Percentiles rank a stretch among this genome's conserved stretches.
Evolutionary conservation across 2,888 invertebrate genomes (phyloP).

Genomic region (Amphipoea oculea): DNA sequence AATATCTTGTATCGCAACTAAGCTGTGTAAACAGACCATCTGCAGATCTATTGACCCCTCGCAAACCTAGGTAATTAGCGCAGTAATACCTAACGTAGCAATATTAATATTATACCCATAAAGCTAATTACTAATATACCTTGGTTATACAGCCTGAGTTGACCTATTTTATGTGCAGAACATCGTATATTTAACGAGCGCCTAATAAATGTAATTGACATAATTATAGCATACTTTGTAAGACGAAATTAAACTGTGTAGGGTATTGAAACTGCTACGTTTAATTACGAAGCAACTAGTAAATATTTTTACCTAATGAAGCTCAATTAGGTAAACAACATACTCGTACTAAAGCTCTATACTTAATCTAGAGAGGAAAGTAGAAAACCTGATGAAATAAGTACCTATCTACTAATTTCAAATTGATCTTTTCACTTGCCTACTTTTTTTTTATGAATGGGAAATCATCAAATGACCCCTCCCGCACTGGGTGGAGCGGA

Average conservation of each 20-base stretch:
- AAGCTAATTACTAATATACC: slow-evolving; percentile 26
- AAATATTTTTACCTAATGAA: not conserved
- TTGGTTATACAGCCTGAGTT: not conserved
- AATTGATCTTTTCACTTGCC: not conserved
- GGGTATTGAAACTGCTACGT: slow-evolving; percentile 3
- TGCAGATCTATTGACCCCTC: slow-evolving; percentile 7
- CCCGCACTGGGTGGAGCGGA: too few species aligned
- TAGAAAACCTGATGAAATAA: not conserved
- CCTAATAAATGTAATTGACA: slow-evolving; percentile 38
- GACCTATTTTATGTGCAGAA: slow-evolving; percentile 20
- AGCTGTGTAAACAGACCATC: not conserved
- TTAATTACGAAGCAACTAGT: not conserved
- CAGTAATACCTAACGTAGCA: slow-evolving; percentile 2
- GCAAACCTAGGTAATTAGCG: slow-evolving; percentile 7
- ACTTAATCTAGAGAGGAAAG: not conserved
- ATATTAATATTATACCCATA: slow-evolving; percentile 25
- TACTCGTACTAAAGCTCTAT: not conserved
- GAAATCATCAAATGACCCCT: too few species aligned
- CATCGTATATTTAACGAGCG: slow-evolving; percentile 23
- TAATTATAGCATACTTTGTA: slow-evolving; percentile 32
- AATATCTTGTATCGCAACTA: not conserved
- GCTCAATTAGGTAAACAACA: too few species aligned
- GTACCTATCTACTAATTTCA: not conserved
- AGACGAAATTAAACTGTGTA: not conserved
- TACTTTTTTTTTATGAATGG: too few species aligned